Base-by-base conservation (phyloP, 2,888 invertebrate species). In the Liopterus haemorrhoidalis region DNA sequence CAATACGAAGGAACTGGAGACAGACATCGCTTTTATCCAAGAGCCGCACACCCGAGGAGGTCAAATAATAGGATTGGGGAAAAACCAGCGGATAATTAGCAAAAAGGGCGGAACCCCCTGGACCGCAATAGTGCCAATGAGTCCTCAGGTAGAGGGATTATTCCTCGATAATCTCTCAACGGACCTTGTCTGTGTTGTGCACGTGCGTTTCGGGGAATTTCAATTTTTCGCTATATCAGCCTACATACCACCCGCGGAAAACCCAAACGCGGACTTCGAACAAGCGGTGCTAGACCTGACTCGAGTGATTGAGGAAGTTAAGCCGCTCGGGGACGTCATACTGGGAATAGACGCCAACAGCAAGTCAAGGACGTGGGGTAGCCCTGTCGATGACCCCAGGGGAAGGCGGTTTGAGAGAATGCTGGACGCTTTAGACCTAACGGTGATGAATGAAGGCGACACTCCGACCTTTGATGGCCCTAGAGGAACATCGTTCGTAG, bases 291-390 rank as follows among this genome's bases (percentile, higher is more conserved):
- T n/a, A n/a, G n/a, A n/a, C n/a, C n/a, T n/a, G n/a, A n/a, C n/a
- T n/a, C n/a, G n/a, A n/a, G n/a, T n/a, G n/a, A n/a, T n/a, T n/a
- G n/a, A n/a, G n/a, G n/a, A n/a, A n/a, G n/a, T n/a, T n/a, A n/a
- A n/a, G n/a, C n/a, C n/a, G n/a, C n/a, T n/a, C n/a, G 39, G 39
- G 5, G 30, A 40, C 19, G 25, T 37, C 4, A 27, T 43, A 9
- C 19, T 43, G 2, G 20, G 25, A 5, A 11, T 19, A 2, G 43
- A 43, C 20, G 43, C 25, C 2, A 43, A 43, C 27, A 27, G 18
- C n/a, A 43, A 36, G 21, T 43, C 36, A 8, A n/a, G 36, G 12
- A 27, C 20, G 11, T 43, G 43, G 43, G 16, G 27, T 9, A 43
- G 43, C 27, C 28, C 30, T 1, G 20, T 15, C 1, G 39, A 40